Evolutionary conservation across 2,797 vertebrate species (phyloP).

Genomic region (Podarcis lilfordi): DNA sequence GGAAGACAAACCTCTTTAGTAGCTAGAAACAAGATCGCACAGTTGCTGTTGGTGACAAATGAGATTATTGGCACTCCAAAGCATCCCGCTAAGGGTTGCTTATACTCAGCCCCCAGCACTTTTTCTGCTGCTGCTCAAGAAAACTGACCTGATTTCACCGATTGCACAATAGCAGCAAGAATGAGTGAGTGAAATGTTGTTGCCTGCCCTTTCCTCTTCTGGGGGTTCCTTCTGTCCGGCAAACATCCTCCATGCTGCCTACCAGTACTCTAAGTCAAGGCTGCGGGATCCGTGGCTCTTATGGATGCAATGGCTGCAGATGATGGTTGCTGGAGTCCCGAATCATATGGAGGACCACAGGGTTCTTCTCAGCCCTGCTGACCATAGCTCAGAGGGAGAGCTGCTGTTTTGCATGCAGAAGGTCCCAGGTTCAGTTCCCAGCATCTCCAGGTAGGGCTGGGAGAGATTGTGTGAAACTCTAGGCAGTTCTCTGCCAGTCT

Average conservation of each 20-base stretch:
- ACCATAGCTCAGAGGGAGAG: too few species aligned
- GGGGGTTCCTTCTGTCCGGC: too few species aligned
- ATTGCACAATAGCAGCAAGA: neutral
- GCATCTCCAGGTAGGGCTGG: too few species aligned
- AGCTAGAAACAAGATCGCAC: neutral
- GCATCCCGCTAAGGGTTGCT: neutral
- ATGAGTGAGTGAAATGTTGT: neutral
- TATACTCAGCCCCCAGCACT: neutral
- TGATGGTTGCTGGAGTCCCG: too few species aligned
- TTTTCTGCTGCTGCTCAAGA: neutral
- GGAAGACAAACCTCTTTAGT: neutral
- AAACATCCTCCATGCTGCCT: neutral
- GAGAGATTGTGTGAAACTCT: too few species aligned
- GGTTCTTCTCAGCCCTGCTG: neutral
- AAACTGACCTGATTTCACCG: neutral
- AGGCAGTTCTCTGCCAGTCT: too few species aligned
- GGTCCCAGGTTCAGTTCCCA: too few species aligned
- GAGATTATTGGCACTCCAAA: neutral
- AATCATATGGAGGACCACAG: neutral
- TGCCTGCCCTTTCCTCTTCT: neutral
- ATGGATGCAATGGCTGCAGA: too few species aligned
- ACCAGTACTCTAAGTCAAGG: neutral
- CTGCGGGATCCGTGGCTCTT: neutral
- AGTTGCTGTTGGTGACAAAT: rapidly evolving
- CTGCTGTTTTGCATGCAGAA: too few species aligned